Evolutionary conservation across 2,797 vertebrate species (phyloP).

Genomic region (Neosilurus mollespiculum): DNA sequence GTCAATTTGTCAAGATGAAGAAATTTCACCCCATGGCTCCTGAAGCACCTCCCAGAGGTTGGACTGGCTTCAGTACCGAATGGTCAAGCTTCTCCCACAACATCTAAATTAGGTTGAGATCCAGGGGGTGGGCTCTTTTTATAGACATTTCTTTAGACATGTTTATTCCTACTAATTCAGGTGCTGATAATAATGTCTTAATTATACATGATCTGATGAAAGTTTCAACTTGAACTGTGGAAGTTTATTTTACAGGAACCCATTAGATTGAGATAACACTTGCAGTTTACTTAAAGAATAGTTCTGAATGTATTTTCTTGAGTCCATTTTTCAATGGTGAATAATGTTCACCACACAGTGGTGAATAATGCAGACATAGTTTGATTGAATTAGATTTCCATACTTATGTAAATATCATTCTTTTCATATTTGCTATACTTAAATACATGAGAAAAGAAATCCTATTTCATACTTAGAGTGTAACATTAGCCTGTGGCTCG

Average conservation of each 20-base stretch:
- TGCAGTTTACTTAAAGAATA: neutral
- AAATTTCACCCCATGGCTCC: no score
- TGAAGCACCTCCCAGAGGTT: no score
- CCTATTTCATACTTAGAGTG: no score
- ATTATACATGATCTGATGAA: neutral
- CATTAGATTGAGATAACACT: slow-evolving; percentile 2
- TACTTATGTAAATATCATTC: neutral
- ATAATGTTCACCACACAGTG: neutral
- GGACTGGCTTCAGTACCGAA: no score
- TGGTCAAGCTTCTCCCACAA: no score
- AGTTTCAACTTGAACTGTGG: neutral
- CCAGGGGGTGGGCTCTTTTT: no score
- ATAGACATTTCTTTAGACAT: neutral
- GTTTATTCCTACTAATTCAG: neutral
- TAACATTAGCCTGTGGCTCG: neutral
- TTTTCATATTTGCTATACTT: neutral
- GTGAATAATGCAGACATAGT: neutral
- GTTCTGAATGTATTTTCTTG: slow-evolving; percentile 18
- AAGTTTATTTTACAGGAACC: slow-evolving; percentile 1
- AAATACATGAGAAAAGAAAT: neutral
- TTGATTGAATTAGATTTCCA: neutral
- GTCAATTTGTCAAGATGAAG: no score
- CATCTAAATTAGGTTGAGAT: no score
- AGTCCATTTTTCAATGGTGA: slow-evolving; percentile 4
- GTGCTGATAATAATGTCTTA: neutral